Base-by-base conservation (phyloP, 2,113 vertebrate genomes). In the Neopipo cinnamomea region DNA sequence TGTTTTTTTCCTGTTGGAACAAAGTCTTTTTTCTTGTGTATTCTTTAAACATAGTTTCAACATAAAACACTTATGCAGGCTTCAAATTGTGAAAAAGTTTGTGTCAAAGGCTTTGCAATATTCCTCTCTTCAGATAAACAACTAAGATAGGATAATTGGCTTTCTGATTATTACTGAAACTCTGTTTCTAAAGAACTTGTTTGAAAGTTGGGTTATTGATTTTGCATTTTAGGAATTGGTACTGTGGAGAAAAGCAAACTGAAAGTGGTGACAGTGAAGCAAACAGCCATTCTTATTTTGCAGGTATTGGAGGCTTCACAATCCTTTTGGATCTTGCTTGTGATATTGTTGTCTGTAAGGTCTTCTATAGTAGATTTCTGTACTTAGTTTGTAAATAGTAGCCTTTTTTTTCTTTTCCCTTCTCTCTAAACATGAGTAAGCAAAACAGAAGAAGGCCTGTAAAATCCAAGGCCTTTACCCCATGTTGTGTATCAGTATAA, bases 191-290 rank as follows among this genome's bases (percentile, higher is more conserved):
- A 95, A 84, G 33, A 65, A 67, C 17, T 67, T 76, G 19, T 70
- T 58, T 95, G 46, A 63, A 74, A 50, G 9, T 25, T 75, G 42
- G 30, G 11, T 68, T 90, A 81, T 63, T 82, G 52, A 76, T 96
- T 96, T 82, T 83, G 65, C 31, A 62, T 93, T 97, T 96, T 91
- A 97, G 93, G 63, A 94, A 79, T 22, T 92, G 85, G 74, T 89
- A 82, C 35, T 74, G 59, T 37, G 61, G 80, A 92, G 88, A 77
- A 72, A 91, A 75, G 70, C 72, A 79, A 85, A 56, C 27, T 53
- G 10, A 42, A 85, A 79, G 16, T 25, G 23, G 53, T 3, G 11
- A 89, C 65, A 70, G 2, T 55, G 63, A 96, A 94, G 95, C 66
- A 94, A 71, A 95, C 63, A 49, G 16, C 11, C 67, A 37, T 91